Conservation (phyloP, 2,888 invertebrate species). For the Hypselothyrea guttata region DNA sequence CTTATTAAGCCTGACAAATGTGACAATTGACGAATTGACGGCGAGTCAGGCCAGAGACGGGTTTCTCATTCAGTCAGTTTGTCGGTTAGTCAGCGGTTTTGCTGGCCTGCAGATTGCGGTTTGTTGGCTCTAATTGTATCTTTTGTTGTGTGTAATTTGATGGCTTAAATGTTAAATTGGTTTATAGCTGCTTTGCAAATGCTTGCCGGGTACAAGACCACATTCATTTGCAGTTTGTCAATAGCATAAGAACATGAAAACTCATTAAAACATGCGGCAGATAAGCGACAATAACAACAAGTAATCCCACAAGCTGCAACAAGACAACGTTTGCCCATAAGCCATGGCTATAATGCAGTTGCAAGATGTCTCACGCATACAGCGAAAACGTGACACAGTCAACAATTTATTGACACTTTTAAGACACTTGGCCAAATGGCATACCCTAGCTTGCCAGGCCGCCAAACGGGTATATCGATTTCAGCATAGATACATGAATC, state of each 20-base stretch:
- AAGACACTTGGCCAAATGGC: conserved; percentile 48
- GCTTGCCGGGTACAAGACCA: conserved; percentile 49
- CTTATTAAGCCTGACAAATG: conserved; percentile 68
- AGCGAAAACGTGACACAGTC: conserved; percentile 44
- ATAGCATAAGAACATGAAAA: conserved; percentile 58
- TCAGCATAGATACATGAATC: too few species aligned
- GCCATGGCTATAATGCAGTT: conserved; percentile 56
- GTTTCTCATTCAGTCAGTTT: conserved; percentile 2
- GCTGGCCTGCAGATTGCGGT: conserved; percentile 26
- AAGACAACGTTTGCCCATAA: too few species aligned
- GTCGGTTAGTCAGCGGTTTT: conserved; percentile 12
- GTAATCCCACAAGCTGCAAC: conserved; percentile 17
- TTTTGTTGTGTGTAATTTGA: conserved; percentile 21
- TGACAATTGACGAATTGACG: conserved; percentile 70
- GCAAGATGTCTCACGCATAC: conserved; percentile 11
- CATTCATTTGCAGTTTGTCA: conserved; percentile 72
- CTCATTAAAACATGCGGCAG: conserved; percentile 57
- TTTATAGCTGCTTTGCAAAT: conserved; percentile 51
- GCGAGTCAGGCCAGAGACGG: conserved; percentile 11
- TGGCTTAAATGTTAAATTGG: conserved; percentile 61
- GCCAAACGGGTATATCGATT: conserved; percentile 10
- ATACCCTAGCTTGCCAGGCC: conserved; percentile 26
- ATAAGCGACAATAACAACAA: conserved; percentile 36
- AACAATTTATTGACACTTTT: conserved; percentile 61
- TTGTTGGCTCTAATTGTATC: conserved; percentile 33